Evolutionary conservation across 2,888 invertebrate genomes (phyloP).

Genomic region (Dolichopus griseipennis): DNA sequence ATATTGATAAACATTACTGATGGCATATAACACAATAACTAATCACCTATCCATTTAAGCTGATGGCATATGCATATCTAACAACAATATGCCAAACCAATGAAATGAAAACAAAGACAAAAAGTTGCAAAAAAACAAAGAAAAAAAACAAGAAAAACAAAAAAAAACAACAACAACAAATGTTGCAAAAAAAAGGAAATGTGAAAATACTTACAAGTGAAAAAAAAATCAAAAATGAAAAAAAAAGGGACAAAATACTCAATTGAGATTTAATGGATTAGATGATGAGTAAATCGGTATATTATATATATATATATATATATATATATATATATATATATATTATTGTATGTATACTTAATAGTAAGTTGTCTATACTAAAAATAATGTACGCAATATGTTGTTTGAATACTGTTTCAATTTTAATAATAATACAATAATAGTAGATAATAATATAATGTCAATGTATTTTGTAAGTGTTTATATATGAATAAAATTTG

Average conservation of each 20-base stretch:
- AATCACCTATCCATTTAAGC: slow-evolving; percentile 3
- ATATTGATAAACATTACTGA: not conserved
- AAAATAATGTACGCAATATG: too few relatives aligned
- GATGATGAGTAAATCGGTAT: not conserved
- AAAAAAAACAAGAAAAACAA: not conserved
- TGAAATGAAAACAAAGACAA: not conserved
- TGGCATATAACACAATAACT: not conserved
- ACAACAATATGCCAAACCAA: not conserved
- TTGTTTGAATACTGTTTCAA: too few relatives aligned
- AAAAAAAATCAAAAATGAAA: too few relatives aligned
- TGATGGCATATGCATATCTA: too few relatives aligned
- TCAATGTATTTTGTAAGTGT: too few relatives aligned
- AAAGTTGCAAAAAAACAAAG: too few relatives aligned
- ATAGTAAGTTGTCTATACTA: too few relatives aligned
- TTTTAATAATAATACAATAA: too few relatives aligned
- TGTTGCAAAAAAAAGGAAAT: too few relatives aligned
- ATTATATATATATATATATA: not conserved
- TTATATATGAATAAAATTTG: too few relatives aligned
- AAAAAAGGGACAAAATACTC: not conserved
- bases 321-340: not conserved
- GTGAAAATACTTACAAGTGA: not conserved
- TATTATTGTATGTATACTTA: too few relatives aligned
- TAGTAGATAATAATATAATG: too few relatives aligned
- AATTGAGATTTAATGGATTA: slow-evolving; percentile 4
- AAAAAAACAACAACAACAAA: not conserved